Percentiles rank a stretch among this genome's conserved stretches.
These are phyloP conservation scores for Glossophaga mutica DNA, from an alignment of 2,797 vertebrate species.

Conservation along the genomic window DNA sequence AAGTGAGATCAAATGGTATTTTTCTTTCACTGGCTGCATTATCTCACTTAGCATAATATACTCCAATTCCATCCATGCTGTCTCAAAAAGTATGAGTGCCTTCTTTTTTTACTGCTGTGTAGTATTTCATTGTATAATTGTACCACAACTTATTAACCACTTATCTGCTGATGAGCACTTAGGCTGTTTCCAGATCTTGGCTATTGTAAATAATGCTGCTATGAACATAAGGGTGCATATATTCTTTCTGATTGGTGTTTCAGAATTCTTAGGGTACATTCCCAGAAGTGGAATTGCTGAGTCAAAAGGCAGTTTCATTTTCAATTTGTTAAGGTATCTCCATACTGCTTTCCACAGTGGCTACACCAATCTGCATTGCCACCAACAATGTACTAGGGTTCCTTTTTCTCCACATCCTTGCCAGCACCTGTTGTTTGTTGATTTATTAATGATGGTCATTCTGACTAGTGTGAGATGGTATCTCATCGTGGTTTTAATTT, in stretches of 20 bases:
- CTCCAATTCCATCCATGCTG: not conserved
- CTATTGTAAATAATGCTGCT: not conserved
- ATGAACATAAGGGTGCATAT: not conserved
- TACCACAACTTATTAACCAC: not conserved
- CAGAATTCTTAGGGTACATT: not conserved
- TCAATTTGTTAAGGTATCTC: not conserved
- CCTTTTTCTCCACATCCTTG: not conserved
- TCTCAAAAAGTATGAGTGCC: not conserved
- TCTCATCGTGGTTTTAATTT: not conserved
- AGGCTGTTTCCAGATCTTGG: not conserved
- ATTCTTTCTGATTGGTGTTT: not conserved
- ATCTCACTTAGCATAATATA: not conserved
- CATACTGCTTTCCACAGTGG: not conserved
- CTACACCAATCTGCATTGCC: not conserved
- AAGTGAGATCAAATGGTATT: not conserved
- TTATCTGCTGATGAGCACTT: too few species aligned
- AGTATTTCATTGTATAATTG: not conserved
- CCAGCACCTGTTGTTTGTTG: not conserved
- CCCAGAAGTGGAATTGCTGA: not conserved
- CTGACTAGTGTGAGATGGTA: not conserved
- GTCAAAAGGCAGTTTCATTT: not conserved
- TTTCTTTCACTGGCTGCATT: not conserved
- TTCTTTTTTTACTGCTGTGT: not conserved
- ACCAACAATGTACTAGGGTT: not conserved
- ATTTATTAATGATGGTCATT: not conserved